A percentile compares a stretch with the other conserved stretches of the same genome.
Conservation (phyloP, 2,888 invertebrate species). For the Adineta ricciae region DNA sequence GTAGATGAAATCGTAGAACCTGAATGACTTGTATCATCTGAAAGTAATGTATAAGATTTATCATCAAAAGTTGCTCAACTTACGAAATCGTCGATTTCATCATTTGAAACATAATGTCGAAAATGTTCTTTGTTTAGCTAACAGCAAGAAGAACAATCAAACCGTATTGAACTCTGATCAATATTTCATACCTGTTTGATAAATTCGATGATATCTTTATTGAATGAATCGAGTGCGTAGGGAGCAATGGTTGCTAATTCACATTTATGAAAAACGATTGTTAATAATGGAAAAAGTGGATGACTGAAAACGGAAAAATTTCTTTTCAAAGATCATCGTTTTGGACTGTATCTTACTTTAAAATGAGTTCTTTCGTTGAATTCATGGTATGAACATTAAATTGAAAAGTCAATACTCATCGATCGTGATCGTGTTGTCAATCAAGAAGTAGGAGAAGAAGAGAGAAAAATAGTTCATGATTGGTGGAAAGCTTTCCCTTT, state of each 20-base stretch:
- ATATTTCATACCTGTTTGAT: slow-evolving; percentile 76
- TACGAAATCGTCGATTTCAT: slow-evolving; percentile 99
- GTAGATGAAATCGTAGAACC: slow-evolving; percentile 99
- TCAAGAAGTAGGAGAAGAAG: not conserved
- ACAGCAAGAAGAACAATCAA: not conserved
- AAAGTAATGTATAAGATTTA: not conserved
- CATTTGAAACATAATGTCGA: slow-evolving; percentile 97
- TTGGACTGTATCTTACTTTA: not conserved
- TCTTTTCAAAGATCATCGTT: not conserved
- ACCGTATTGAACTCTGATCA: not conserved
- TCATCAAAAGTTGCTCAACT: slow-evolving; percentile 51
- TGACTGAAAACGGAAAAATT: slow-evolving; percentile 64
- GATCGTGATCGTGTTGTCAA: not conserved
- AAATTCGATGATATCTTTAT: slow-evolving; percentile 98
- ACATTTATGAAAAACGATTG: slow-evolving; percentile 98
- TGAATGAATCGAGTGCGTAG: slow-evolving; percentile 98
- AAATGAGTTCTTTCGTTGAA: not conserved
- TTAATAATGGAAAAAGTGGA: slow-evolving; percentile 94
- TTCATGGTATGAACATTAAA: not conserved
- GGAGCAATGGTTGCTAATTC: slow-evolving; percentile 99
- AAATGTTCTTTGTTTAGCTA: slow-evolving; percentile 94
- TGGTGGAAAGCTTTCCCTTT: not conserved
- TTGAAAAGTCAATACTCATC: not conserved
- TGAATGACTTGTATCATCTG: slow-evolving; percentile 99
- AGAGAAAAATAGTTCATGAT: not conserved